Percentiles rank a stretch among this genome's conserved stretches.
Evolutionary conservation across 2,888 invertebrate species (phyloP).

Genomic region (Tachina lurida): DNA sequence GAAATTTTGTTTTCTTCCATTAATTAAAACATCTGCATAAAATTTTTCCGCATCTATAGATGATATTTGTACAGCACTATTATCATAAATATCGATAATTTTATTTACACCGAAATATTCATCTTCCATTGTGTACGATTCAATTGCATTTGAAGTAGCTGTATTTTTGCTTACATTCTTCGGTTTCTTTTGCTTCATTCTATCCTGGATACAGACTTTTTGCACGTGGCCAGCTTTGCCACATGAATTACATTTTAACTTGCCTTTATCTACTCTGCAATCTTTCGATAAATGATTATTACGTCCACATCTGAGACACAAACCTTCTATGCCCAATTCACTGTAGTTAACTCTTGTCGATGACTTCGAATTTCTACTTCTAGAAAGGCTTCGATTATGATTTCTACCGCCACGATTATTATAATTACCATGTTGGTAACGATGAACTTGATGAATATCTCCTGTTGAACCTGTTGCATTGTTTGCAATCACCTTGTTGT

Average conservation of each 20-base stretch:
- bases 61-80: background rate
- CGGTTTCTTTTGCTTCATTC: conserved; percentile 23
- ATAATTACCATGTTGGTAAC: background rate
- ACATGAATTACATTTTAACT: conserved; percentile 44
- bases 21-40: background rate
- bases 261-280: conserved; percentile 38
- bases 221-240: conserved; percentile 28
- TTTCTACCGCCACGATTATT: background rate
- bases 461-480: conserved; percentile 19
- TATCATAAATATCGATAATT: conserved; percentile 54
- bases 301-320: conserved; percentile 32
- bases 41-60: conserved; percentile 12
- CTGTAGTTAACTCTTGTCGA: conserved; percentile 40
- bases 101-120: conserved; percentile 49
- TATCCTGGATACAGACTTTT: conserved; percentile 34
- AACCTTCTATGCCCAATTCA: conserved; percentile 1
- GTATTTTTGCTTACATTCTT: background rate
- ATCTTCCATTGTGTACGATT: conserved; percentile 4
- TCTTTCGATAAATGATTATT: conserved; percentile 45
- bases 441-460: background rate
- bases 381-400: background rate
- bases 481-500: conserved; percentile 43
- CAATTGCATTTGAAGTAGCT: background rate
- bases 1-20: conserved; percentile 20
- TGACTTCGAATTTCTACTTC: conserved; percentile 18